Conservation (phyloP, 2,888 invertebrate genomes). For the Calliphora vomitoria region DNA sequence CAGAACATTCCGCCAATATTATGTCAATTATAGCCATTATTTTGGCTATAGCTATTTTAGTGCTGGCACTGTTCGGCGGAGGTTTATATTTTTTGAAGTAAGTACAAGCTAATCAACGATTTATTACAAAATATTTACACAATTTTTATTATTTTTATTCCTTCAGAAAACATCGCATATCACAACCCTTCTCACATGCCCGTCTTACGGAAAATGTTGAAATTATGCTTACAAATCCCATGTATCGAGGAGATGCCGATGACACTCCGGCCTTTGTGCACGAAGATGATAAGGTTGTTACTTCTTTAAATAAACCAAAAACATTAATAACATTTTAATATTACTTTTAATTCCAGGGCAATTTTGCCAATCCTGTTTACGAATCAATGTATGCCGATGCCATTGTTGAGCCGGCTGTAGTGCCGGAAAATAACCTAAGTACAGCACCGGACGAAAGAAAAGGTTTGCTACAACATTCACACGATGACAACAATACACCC, state of each 20-base stretch:
- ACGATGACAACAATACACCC: slow-evolving; percentile 85
- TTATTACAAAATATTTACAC: too few species aligned
- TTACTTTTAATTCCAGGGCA: slow-evolving; percentile 85
- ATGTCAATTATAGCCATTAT: slow-evolving; percentile 82
- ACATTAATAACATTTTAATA: neutral
- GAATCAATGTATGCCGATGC: slow-evolving; percentile 90
- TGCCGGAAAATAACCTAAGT: slow-evolving; percentile 80
- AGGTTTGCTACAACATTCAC: slow-evolving; percentile 85
- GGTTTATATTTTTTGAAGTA: slow-evolving; percentile 85
- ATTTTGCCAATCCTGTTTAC: slow-evolving; percentile 95
- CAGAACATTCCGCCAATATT: slow-evolving; percentile 77
- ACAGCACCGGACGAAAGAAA: slow-evolving; percentile 86
- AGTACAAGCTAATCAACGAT: slow-evolving; percentile 74
- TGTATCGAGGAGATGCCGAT: slow-evolving; percentile 91
- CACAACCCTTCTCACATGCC: slow-evolving; percentile 90
- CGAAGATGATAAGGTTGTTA: slow-evolving; percentile 87
- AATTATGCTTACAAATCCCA: slow-evolving; percentile 90
- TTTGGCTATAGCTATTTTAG: slow-evolving; percentile 79
- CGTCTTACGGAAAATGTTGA: slow-evolving; percentile 93
- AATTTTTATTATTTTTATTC: neutral
- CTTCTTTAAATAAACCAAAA: neutral
- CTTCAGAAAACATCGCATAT: slow-evolving; percentile 85
- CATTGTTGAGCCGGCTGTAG: slow-evolving; percentile 79
- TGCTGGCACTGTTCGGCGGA: slow-evolving; percentile 81
- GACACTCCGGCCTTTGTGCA: slow-evolving; percentile 86